Percentiles rank a stretch among this genome's conserved stretches.
Evolutionary conservation across 2,797 vertebrate species (phyloP).

Genomic region (Sebastiscus albofasciatus): DNA sequence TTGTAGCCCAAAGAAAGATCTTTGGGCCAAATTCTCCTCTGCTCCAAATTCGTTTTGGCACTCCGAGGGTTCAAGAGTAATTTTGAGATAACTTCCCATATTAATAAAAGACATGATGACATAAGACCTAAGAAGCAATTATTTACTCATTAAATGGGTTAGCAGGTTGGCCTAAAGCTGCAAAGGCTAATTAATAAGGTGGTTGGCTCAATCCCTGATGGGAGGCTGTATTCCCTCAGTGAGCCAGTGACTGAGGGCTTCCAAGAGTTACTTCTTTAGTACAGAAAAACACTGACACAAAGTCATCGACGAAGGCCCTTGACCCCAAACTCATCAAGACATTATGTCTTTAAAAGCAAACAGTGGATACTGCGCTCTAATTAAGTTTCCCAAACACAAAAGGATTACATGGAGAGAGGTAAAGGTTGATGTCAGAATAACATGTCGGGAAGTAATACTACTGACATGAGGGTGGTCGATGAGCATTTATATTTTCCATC

Average conservation of each 20-base stretch:
- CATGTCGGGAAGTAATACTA: not conserved
- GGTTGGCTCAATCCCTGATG: conserved; percentile 65
- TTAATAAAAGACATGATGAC: conserved; percentile 80
- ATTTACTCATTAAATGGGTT: conserved; percentile 84
- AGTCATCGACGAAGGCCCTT: conserved; percentile 62
- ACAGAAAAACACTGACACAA: conserved; percentile 46
- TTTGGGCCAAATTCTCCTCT: conserved; percentile 64
- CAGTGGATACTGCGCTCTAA: conserved; percentile 4
- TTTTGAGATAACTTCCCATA: conserved; percentile 75
- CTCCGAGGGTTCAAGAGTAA: conserved; percentile 79
- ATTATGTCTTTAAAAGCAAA: conserved; percentile 19
- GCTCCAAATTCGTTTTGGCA: conserved; percentile 74
- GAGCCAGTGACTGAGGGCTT: conserved; percentile 57
- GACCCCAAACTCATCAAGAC: conserved; percentile 59
- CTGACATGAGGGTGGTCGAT: not conserved
- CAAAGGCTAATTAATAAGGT: conserved; percentile 81
- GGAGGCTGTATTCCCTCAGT: conserved; percentile 57
- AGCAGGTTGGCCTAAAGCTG: conserved; percentile 81
- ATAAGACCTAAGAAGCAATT: conserved; percentile 79
- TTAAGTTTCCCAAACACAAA: not conserved
- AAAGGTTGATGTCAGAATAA: not conserved
- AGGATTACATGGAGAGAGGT: conserved; percentile 1
- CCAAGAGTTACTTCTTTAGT: conserved; percentile 47
- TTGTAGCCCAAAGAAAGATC: conserved; percentile 64
- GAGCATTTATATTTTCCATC: not conserved